phyloP scores from a whole-genome alignment of 1,140 invertebrate genomes.

The Penaeus japonicus region DNA sequence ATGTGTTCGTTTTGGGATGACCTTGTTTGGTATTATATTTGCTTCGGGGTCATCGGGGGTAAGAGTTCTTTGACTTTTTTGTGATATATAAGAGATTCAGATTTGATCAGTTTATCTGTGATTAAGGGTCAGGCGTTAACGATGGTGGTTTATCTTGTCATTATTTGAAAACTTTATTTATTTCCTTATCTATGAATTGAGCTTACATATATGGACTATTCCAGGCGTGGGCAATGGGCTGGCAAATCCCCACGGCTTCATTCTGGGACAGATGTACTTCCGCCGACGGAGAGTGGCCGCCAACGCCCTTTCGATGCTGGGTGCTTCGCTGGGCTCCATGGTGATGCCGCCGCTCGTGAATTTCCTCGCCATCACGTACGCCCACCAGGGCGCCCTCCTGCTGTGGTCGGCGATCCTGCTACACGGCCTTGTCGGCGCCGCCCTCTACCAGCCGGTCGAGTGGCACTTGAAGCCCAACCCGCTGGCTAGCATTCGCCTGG shows the following conservation, averaged over 20 bases:
- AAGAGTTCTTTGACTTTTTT: not conserved
- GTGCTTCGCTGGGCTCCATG: constrained; percentile 30
- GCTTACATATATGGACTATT: not conserved
- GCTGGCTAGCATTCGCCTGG: too few relatives aligned
- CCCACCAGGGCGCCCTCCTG: constrained; percentile 23
- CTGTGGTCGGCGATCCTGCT: constrained; percentile 35
- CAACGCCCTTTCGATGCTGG: constrained; percentile 35
- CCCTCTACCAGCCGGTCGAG: constrained; percentile 23
- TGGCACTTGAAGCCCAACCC: constrained; percentile 31
- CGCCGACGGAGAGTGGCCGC: constrained; percentile 10
- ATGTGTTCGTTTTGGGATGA: constrained; percentile 20
- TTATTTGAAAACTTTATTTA: not conserved
- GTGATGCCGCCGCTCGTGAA: not conserved
- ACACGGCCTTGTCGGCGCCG: constrained; percentile 20
- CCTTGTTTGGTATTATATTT: constrained; percentile 27
- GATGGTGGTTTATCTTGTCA: too few relatives aligned
- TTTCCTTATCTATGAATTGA: not conserved
- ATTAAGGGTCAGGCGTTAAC: too few relatives aligned
- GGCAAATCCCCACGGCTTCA: constrained; percentile 6
- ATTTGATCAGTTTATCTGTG: not conserved
- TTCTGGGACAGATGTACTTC: constrained; percentile 32
- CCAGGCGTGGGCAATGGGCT: constrained; percentile 23
- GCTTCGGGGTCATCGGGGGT: constrained; percentile 26
- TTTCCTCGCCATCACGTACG: constrained; percentile 18
- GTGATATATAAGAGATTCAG: not conserved